Conservation (phyloP, 2,113 vertebrate species). For the Anhinga anhinga region DNA sequence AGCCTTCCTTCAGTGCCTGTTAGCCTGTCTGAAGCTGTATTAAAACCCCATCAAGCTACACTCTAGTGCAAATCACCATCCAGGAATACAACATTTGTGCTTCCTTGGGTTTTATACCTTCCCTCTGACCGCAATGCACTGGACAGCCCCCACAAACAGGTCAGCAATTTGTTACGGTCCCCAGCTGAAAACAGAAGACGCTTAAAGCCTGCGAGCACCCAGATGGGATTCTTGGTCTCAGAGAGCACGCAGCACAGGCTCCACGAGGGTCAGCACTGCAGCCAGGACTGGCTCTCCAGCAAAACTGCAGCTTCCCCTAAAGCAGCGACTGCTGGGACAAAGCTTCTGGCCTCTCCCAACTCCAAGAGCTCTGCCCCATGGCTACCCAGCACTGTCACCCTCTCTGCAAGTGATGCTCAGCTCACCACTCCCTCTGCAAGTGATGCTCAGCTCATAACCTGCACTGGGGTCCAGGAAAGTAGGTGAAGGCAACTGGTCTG, state of each 20-base stretch:
- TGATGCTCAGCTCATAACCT: not conserved
- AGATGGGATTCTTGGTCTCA: too few species aligned
- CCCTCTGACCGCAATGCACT: not conserved
- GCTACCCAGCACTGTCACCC: not conserved
- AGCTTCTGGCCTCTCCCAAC: not conserved
- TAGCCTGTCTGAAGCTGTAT: not conserved
- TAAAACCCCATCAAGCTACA: not conserved
- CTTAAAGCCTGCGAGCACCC: not conserved
- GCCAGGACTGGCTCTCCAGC: not conserved
- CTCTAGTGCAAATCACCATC: accelerated
- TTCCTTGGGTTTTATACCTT: not conserved
- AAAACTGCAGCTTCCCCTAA: not conserved
- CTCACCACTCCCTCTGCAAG: not conserved
- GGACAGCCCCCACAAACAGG: not conserved
- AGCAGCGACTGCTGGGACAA: not conserved
- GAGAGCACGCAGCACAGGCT: accelerated
- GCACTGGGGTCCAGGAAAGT: not conserved
- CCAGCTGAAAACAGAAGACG: not conserved
- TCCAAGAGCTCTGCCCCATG: not conserved
- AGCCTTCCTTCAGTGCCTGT: not conserved
- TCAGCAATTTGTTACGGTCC: not conserved
- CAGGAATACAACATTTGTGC: accelerated
- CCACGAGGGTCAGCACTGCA: not conserved
- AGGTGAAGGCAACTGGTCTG: not conserved
- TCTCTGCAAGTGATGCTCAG: not conserved